Evolutionary conservation across 1,140 invertebrate genomes (phyloP).

Genomic region (Vollenhovia emeryi): DNA sequence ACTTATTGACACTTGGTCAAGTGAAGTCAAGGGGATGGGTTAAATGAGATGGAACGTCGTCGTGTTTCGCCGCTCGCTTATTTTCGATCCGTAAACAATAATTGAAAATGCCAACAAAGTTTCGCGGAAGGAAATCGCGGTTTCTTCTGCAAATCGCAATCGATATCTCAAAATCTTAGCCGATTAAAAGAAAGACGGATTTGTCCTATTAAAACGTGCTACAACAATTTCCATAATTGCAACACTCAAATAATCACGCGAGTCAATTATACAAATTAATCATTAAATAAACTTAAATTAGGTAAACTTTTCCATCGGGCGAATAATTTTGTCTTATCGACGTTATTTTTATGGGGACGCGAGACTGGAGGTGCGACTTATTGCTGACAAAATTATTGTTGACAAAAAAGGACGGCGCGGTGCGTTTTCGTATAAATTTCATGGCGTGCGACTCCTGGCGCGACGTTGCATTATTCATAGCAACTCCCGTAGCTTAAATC

Average conservation of each 20-base stretch:
- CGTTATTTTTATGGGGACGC: neutral
- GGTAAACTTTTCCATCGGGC: neutral
- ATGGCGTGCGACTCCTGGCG: conserved; percentile 27
- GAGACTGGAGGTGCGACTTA: neutral
- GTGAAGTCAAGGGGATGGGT: conserved; percentile 81
- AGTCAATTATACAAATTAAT: neutral
- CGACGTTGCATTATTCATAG: conserved; percentile 74
- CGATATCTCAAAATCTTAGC: neutral
- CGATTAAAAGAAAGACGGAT: neutral
- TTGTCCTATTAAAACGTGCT: neutral
- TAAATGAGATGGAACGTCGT: conserved; percentile 71
- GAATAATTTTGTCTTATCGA: neutral
- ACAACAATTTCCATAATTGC: neutral
- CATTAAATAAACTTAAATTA: too few species aligned
- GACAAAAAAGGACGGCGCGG: neutral
- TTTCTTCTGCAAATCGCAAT: neutral
- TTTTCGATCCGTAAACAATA: conserved; percentile 58
- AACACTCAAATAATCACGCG: neutral
- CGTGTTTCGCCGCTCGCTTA: conserved; percentile 47
- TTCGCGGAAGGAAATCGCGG: neutral
- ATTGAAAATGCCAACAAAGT: conserved; percentile 17
- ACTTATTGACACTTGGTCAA: conserved; percentile 83
- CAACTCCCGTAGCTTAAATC: conserved; percentile 56
- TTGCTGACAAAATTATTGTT: neutral
- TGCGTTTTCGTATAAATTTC: conserved; percentile 53